A percentile compares a stretch with the other conserved stretches of the same genome.
Evolutionary conservation across 1,140 invertebrate species (phyloP).

Genomic region (Micrasema longulum): DNA sequence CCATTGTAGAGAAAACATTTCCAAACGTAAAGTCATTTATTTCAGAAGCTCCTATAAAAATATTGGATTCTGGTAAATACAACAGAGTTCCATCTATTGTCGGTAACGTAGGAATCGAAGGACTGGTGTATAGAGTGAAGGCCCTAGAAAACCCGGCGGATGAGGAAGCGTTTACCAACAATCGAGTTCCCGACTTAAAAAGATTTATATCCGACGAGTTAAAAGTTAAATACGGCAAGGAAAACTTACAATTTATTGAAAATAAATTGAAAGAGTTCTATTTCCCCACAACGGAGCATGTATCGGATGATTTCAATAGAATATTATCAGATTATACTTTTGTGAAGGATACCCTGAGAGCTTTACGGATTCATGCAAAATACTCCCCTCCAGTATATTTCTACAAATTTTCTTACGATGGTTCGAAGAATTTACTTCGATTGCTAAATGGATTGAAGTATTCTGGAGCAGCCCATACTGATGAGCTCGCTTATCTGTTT

Average conservation of each 20-base stretch:
- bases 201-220: conserved; percentile 58
- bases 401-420: conserved; percentile 65
- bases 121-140: conserved; percentile 54
- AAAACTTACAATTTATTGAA: conserved; percentile 60
- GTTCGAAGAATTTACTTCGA: conserved; percentile 61
- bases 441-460: conserved; percentile 55
- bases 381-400: conserved; percentile 61
- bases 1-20: conserved; percentile 62
- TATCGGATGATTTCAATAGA: conserved; percentile 59
- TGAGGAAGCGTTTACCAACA: conserved; percentile 55
- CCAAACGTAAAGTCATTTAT: conserved; percentile 60
- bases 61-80: conserved; percentile 59
- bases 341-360: conserved; percentile 58
- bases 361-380: conserved; percentile 59
- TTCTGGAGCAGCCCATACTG: conserved; percentile 58
- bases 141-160: conserved; percentile 28
- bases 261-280: conserved; percentile 55
- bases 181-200: conserved; percentile 61
- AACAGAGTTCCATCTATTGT: conserved; percentile 62
- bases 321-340: conserved; percentile 61
- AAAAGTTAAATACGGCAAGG: conserved; percentile 58
- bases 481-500: conserved; percentile 66
- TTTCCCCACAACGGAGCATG: conserved; percentile 55
- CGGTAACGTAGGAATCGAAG: conserved; percentile 58
- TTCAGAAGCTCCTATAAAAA: conserved; percentile 58